Evolutionary conservation across 2,113 vertebrate genomes (phyloP).

Genomic region (Podarcis raffonei): DNA sequence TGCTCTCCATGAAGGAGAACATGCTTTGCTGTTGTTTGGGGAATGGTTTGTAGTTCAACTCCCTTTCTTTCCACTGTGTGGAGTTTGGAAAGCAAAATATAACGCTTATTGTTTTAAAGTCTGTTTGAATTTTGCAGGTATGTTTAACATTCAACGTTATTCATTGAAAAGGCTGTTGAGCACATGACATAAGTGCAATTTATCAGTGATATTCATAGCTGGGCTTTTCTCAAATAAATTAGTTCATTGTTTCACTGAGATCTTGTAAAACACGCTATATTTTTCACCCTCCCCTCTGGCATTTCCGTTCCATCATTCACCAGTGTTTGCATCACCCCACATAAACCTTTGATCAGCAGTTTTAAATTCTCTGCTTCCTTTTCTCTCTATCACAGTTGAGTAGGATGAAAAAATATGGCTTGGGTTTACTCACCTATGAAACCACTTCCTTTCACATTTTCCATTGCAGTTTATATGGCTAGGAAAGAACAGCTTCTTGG

Average conservation of each 20-base stretch:
- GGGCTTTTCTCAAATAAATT: constrained; percentile 58
- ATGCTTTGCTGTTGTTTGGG: no score
- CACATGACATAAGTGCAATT: constrained; percentile 40
- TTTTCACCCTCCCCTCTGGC: constrained; percentile 67
- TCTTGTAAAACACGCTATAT: constrained; percentile 60
- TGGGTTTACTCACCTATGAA: background rate
- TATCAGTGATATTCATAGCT: constrained; percentile 48
- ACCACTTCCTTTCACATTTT: background rate
- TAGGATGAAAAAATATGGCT: constrained; percentile 53
- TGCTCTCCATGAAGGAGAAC: no score
- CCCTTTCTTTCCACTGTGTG: background rate
- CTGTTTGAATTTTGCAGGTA: constrained; percentile 3
- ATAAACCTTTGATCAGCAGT: constrained; percentile 69
- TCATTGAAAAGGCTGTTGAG: background rate
- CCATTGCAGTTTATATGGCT: background rate
- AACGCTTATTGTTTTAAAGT: background rate
- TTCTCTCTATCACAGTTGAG: constrained; percentile 68
- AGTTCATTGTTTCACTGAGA: constrained; percentile 71
- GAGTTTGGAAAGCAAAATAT: background rate
- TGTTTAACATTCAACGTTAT: constrained; percentile 26
- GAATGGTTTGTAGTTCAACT: no score
- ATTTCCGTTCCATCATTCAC: constrained; percentile 74
- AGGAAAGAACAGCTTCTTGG: background rate
- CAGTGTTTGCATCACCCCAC: constrained; percentile 72
- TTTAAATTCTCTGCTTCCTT: constrained; percentile 66